These are phyloP conservation scores for Mobula hypostoma DNA, from an alignment of 2,113 vertebrate genomes.

Conservation along the genomic window DNA sequence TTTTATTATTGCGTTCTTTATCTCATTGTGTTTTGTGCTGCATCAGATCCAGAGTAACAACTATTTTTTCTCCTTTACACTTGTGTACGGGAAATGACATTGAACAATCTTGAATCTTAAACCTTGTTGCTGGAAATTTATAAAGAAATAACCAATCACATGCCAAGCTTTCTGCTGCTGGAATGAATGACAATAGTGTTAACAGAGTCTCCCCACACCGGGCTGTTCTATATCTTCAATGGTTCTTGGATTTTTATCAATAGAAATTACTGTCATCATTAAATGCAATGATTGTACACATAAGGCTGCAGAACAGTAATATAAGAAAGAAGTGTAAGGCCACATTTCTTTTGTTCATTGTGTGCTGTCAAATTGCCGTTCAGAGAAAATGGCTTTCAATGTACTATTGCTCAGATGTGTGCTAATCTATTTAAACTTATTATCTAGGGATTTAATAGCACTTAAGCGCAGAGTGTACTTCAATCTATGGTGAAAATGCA, in stretches of 20 bases:
- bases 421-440: not conserved
- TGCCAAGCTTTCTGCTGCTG: not conserved
- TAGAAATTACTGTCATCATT: conserved; percentile 8
- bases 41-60: too few relatives aligned
- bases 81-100: too few relatives aligned
- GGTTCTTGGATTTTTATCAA: not conserved
- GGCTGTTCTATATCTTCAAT: too few relatives aligned
- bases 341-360: not conserved
- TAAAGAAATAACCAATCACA: not conserved
- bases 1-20: too few relatives aligned
- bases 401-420: not conserved
- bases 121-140: not conserved
- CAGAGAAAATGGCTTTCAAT: conserved; percentile 23
- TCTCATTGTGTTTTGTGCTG: too few relatives aligned
- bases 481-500: not conserved
- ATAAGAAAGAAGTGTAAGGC: not conserved
- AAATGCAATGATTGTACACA: not conserved
- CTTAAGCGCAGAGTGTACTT: conserved; percentile 19
- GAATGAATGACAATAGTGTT: not conserved
- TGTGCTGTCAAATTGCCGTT: conserved; percentile 18
- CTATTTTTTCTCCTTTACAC: too few relatives aligned
- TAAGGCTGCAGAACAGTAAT: not conserved
- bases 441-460: not conserved
- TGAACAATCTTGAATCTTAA: too few relatives aligned
- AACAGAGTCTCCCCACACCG: not conserved